Evolutionary conservation across 2,113 vertebrate genomes (phyloP), one percentile per base, ranked within the genome.

Genomic region (Polyodon spathula): DNA sequence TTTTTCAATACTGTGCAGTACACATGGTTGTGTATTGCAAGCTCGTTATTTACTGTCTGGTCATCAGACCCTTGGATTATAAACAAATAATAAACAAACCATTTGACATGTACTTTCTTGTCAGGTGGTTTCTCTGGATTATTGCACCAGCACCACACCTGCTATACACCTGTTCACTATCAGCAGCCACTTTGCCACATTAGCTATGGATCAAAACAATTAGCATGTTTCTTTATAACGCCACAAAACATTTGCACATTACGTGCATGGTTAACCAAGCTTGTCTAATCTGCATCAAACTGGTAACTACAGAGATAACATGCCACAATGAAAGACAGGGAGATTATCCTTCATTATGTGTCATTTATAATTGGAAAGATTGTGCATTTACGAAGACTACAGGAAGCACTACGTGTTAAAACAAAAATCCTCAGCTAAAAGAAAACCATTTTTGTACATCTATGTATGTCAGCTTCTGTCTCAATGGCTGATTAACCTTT

Each of bases 221-320:
- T 66, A 14, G 54, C 59, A 62, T 62, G 54, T 48, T 61, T 54
- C 44, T 46, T 16, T 15, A 58, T 41, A 48, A 46, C 44, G 58
- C 48, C 48, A 50, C 10, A n/a, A 50, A 41, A 40, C 27, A 27
- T 37, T 48, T 41, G 39, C 41, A 42, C 38, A 62, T 62, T 42
- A 60, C 37, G 38, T 52, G 63, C 63, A 55, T 65, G 58, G 63
- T 43, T 65, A 60, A 41, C 41, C 58, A 39, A 39, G 63, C 63
- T 58, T 55, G 27, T 17, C 56, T 44, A 58, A 58, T 15, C 56
- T 4, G n/a, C 56, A 37, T 9, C 10, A n/a, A 39, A 37, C 38
- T 10, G 54, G 54, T 11, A 37, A 56, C 37, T 14, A 14, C 43
- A 40, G 56, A 53, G 48, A 37, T 56, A 27, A 46, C 27, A 4